A percentile compares a stretch with the other conserved stretches of the same genome.
phyloP scores from a whole-genome alignment of 2,797 vertebrate genomes.

The Sphaeramia orbicularis region DNA sequence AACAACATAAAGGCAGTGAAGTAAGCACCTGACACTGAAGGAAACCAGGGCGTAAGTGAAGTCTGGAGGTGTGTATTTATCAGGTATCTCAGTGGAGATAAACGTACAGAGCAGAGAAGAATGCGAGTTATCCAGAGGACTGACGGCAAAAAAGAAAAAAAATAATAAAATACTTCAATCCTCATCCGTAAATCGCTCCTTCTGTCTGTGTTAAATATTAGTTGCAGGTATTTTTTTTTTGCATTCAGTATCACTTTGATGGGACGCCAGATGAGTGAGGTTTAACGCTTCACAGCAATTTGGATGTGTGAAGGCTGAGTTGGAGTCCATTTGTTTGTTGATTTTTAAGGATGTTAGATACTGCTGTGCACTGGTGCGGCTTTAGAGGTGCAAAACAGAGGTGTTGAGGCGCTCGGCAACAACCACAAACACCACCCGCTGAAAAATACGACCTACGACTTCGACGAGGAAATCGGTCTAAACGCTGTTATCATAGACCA shows the following conservation, averaged over 20 bases:
- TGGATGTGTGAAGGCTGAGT: not conserved
- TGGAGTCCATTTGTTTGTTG: no score
- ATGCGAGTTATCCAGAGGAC: conserved; percentile 8
- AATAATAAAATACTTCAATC: not conserved
- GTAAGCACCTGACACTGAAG: conserved; percentile 45
- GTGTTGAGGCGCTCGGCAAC: no score
- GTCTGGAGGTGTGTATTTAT: conserved; percentile 25
- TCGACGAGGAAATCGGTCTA: no score
- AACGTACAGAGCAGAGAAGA: conserved; percentile 9
- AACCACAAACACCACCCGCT: no score
- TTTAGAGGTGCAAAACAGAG: no score
- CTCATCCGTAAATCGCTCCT: not conserved
- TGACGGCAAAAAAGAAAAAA: no score
- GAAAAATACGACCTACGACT: no score
- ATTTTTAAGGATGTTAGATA: no score
- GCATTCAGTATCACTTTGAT: not conserved
- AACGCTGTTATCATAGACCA: no score
- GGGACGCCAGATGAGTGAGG: conserved; percentile 39
- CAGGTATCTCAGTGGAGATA: conserved; percentile 4
- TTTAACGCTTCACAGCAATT: conserved; percentile 16
- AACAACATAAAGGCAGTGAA: conserved; percentile 54
- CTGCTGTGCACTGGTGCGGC: no score
- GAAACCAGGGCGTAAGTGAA: conserved; percentile 17
- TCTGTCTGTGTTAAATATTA: conserved; percentile 7
- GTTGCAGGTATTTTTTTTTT: conserved; percentile 10